A percentile compares a stretch with the other conserved stretches of the same genome.
Conservation (phyloP, 1,140 invertebrate genomes). For the Whitmania pigra region DNA sequence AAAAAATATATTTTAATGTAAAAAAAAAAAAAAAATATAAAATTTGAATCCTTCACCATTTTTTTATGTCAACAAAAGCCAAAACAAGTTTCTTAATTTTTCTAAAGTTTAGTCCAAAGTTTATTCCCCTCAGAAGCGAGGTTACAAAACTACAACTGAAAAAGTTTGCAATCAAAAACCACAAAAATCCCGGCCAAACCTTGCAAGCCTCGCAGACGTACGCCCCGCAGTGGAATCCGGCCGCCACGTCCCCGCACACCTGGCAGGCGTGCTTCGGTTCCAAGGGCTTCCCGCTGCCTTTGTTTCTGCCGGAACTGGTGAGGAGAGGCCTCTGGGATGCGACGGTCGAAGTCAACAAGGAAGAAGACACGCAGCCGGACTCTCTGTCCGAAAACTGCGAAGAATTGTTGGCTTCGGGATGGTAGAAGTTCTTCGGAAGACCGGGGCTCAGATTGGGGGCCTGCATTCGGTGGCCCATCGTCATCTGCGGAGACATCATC, state of each 20-base stretch:
- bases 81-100: too few species aligned
- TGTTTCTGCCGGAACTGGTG: conserved; percentile 23
- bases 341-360: neutral
- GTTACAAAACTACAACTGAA: neutral
- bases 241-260: conserved; percentile 41
- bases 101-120: too few species aligned
- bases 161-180: neutral
- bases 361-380: neutral
- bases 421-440: neutral
- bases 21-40: too few species aligned
- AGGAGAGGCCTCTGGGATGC: neutral
- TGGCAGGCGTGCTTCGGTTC: conserved; percentile 31
- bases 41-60: too few species aligned
- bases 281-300: conserved; percentile 20
- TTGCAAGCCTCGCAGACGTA: conserved; percentile 44
- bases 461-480: neutral
- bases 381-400: too few species aligned
- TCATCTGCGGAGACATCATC: neutral
- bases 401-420: neutral
- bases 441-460: neutral
- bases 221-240: conserved; percentile 43
- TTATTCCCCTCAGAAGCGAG: too few species aligned
- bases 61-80: too few species aligned
- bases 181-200: conserved; percentile 28
- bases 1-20: too few species aligned